Conservation (phyloP, 2,113 vertebrate species). For the Oostethus manadensis region DNA sequence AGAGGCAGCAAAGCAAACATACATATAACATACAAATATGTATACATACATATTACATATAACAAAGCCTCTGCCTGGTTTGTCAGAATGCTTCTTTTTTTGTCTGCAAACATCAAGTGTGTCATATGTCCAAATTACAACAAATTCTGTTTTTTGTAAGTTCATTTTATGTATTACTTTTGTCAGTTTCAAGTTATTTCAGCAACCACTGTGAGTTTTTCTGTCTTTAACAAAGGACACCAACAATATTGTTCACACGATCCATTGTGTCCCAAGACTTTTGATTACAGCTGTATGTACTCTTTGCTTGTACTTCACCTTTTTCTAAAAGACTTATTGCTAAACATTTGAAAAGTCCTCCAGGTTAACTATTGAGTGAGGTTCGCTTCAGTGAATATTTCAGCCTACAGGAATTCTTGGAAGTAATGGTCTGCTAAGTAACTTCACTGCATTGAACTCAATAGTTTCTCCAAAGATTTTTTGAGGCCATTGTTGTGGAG, state of each 20-base stretch:
- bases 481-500: slow-evolving; percentile 16
- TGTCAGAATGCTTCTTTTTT: no score
- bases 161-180: no score
- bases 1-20: no score
- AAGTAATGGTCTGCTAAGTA: slow-evolving; percentile 70
- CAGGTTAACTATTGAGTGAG: slow-evolving; percentile 50
- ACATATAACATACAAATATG: no score
- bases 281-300: neutral
- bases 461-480: slow-evolving; percentile 70
- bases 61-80: no score
- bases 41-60: no score
- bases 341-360: slow-evolving; percentile 54
- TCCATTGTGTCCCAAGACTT: neutral
- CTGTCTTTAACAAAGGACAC: no score
- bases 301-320: slow-evolving; percentile 17
- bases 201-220: no score
- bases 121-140: no score
- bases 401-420: slow-evolving; percentile 67
- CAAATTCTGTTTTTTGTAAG: no score
- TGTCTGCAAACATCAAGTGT: no score
- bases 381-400: slow-evolving; percentile 60
- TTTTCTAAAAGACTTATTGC: slow-evolving; percentile 54
- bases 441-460: slow-evolving; percentile 65
- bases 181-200: no score
- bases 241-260: neutral